A percentile compares a stretch with the other conserved stretches of the same genome.
These are phyloP conservation scores for Gortyna flavago DNA, from an alignment of 2,888 invertebrate species.

Conservation along the genomic window DNA sequence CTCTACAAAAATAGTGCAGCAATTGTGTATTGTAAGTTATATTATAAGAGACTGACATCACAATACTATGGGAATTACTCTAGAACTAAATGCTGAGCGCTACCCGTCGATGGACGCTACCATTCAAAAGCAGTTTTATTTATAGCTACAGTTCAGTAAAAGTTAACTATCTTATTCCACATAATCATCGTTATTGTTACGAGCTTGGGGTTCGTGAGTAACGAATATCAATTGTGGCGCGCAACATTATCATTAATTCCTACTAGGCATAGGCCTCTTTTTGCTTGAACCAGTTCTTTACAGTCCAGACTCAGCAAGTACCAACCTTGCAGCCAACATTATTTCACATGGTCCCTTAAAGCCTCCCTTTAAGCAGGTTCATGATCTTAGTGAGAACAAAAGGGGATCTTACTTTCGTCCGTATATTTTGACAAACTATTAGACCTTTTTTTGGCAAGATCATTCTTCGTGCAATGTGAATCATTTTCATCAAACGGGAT, in stretches of 20 bases:
- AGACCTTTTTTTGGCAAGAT: neutral
- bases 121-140: neutral
- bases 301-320: too few species aligned
- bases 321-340: too few species aligned
- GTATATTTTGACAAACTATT: neutral
- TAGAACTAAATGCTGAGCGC: neutral
- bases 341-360: too few species aligned
- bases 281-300: too few species aligned
- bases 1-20: neutral
- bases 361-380: too few species aligned
- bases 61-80: neutral
- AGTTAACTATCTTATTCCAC: neutral
- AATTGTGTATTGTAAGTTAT: neutral
- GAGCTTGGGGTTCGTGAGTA: too few species aligned
- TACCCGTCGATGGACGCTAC: neutral
- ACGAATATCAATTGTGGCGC: too few species aligned
- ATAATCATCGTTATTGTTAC: neutral
- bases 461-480: neutral
- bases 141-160: neutral
- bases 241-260: too few species aligned
- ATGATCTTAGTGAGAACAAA: neutral
- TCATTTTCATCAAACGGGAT: constrained; percentile 1
- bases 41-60: neutral
- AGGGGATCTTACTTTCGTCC: neutral
- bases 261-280: neutral